Base-by-base conservation (phyloP, 2,888 invertebrate genomes). In the Eupithecia tripunctaria region DNA sequence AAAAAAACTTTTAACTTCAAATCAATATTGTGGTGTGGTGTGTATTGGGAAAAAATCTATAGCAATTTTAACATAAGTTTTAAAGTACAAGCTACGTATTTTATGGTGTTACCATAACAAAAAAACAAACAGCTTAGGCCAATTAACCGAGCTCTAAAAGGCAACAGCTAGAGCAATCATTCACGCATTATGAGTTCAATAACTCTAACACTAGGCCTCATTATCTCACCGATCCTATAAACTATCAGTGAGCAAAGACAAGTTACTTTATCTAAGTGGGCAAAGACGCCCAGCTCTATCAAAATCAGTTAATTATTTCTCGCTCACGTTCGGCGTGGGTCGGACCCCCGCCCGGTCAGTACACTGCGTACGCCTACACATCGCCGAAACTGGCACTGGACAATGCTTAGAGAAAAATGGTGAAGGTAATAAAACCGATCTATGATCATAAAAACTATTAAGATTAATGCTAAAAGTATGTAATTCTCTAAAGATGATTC, bases 341-440 rank as follows among this genome's bases (percentile, higher is more conserved):
- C 21, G 77, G 60, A 66, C 70, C 73, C 70, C 78, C 72, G 76
- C 70, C 78, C 72, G 76, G 78, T 73, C 74, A 71, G 71, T 79
- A 73, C 79, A 80, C 79, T 71, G 68, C 64, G 65, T 68, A 76
- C 75, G 70, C 77, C 79, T 68, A 77, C 79, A 66, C 73, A 64
- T 56, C 60, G 29, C 70, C 72, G 67, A 77, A 72, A 68, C 73
- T 71, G 67, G 69, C 68, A 67, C 60, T 72, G 70, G 67, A 56
- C 68, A 68, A 47, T 32, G 21, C 59, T 51, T 29, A 59, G 41
- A 70, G 43, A 56, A 66, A 36, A 65, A 70, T 41, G 60, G 60
- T 65, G 6, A 38, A 63, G 29, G 63, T 63, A 32, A 62, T 63
- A 63, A 38, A 64, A 64, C 38, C 56, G 25, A 56, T 25, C 25